Percentiles rank a stretch among this genome's conserved stretches.
Conservation (phyloP, 2,888 invertebrate species). For the Lycaena phlaeas region DNA sequence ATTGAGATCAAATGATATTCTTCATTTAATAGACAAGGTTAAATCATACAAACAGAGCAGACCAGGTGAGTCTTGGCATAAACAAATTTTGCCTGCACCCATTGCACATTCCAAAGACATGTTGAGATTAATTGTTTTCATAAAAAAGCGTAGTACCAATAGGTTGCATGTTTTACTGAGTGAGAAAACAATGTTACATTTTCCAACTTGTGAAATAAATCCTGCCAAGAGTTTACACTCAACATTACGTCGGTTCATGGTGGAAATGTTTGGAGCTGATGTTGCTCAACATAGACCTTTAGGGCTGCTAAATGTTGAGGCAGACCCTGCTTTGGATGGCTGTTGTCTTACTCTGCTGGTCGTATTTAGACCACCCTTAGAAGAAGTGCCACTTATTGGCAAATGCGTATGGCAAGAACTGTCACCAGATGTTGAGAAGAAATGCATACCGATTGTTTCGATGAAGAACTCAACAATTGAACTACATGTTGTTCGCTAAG, state of each 20-base stretch:
- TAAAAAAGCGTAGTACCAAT: slow-evolving; percentile 86
- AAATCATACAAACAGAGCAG: slow-evolving; percentile 58
- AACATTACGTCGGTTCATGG: slow-evolving; percentile 90
- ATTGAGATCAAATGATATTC: slow-evolving; percentile 85
- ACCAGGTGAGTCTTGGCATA: slow-evolving; percentile 75
- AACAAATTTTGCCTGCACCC: slow-evolving; percentile 78
- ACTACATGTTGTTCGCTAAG: slow-evolving; percentile 85
- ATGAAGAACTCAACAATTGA: slow-evolving; percentile 84
- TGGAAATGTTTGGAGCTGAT: slow-evolving; percentile 91
- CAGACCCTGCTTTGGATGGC: slow-evolving; percentile 78
- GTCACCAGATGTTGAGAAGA: slow-evolving; percentile 77
- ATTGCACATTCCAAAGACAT: slow-evolving; percentile 81
- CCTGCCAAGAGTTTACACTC: slow-evolving; percentile 89
- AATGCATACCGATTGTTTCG: slow-evolving; percentile 77
- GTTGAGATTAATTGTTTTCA: slow-evolving; percentile 83
- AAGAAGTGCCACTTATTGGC: slow-evolving; percentile 88
- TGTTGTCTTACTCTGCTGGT: slow-evolving; percentile 87
- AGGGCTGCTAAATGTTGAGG: slow-evolving; percentile 85
- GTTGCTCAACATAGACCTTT: slow-evolving; percentile 88
- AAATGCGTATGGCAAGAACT: slow-evolving; percentile 94
- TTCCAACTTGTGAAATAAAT: slow-evolving; percentile 91
- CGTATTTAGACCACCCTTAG: slow-evolving; percentile 86
- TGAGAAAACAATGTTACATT: slow-evolving; percentile 86
- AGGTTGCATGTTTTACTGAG: slow-evolving; percentile 88
- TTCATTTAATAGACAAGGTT: slow-evolving; percentile 85